Base-by-base conservation (phyloP, 2,888 invertebrate genomes). In the Heliconius erato region DNA sequence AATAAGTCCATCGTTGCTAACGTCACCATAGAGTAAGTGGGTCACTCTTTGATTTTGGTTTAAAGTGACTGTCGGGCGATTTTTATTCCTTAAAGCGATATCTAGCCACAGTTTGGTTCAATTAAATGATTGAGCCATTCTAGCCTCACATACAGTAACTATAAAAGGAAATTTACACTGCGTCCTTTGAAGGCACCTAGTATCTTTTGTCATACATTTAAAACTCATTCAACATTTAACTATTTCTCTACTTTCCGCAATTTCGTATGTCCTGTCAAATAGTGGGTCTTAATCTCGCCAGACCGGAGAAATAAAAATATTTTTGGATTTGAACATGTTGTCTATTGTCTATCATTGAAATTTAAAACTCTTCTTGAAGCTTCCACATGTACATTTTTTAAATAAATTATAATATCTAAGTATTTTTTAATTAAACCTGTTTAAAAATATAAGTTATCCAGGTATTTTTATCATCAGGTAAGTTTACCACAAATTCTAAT, bases 1-100 rank as follows among this genome's bases (percentile, higher is more conserved):
- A 72, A 72, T 44, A 72, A 16, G 71, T 72, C 7, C 71, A 72
- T 72, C 26, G 71, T 40, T 44, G 40, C n/a, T 40, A 72, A n/a
- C 26, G 32, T 32, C 69, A 40, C 44, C 16, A 26, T 72, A 26
- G 14, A 44, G 40, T 44, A 72, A 69, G 26, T 44, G 26, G 40
- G 71, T 44, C 40, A 44, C 12, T n/a, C 71, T 72, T 72, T 44
- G 40, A 14, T 72, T 44, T 72, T 6, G n/a, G n/a, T 44, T 16
- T 40, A 23, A 71, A 40, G 40, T 14, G 23, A 69, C 14, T 40
- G 40, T 71, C 71, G n/a, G n/a, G 5, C 0, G 71, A 3, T 40
- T 71, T 71, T 69, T 68, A 35, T n/a, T 40, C 5, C 14, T 71
- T 71, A 40, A 40, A 40, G 12, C 14, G 11, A 40, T 40, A n/a